Percentiles rank a stretch among this genome's conserved stretches.
Evolutionary conservation across 2,113 vertebrate species (phyloP).

Genomic region (Brachyhypopomus occidentalis): DNA sequence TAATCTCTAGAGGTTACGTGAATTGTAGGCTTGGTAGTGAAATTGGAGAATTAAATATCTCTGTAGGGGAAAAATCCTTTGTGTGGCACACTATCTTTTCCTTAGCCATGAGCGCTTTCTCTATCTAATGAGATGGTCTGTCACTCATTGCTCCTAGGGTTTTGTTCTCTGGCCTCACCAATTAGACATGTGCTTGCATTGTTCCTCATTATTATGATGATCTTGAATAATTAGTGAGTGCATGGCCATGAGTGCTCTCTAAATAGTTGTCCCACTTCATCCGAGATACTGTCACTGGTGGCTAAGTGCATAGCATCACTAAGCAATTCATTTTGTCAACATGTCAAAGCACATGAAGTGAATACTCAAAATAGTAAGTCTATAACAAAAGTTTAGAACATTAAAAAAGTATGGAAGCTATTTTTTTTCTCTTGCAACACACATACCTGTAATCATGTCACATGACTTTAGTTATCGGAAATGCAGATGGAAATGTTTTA

Average conservation of each 20-base stretch:
- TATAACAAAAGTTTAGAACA: not conserved
- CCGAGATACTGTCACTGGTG: not conserved
- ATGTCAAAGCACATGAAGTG: not conserved
- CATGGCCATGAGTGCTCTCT: slow-evolving; percentile 12
- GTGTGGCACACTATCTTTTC: not conserved
- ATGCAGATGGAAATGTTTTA: not conserved
- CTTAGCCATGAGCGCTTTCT: slow-evolving; percentile 38
- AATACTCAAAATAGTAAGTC: too few species aligned
- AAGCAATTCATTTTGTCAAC: slow-evolving; percentile 1
- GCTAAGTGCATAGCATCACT: slow-evolving; percentile 6
- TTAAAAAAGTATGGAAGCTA: too few species aligned
- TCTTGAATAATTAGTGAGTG: slow-evolving; percentile 60
- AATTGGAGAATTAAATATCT: slow-evolving; percentile 9
- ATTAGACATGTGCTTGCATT: slow-evolving; percentile 51
- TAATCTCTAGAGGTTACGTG: slow-evolving; percentile 2
- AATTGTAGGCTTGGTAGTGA: slow-evolving; percentile 6
- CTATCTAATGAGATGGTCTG: slow-evolving; percentile 37
- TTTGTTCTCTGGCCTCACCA: slow-evolving; percentile 47
- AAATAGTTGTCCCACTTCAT: slow-evolving; percentile 3
- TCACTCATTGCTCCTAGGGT: slow-evolving; percentile 31
- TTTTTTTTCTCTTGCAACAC: too few species aligned
- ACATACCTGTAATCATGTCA: too few species aligned
- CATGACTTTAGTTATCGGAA: not conserved
- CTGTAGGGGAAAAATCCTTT: slow-evolving; percentile 6
- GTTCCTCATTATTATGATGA: slow-evolving; percentile 56